A percentile compares a stretch with the other conserved stretches of the same genome.
Evolutionary conservation across 2,113 vertebrate species (phyloP).

Genomic region (Rhinogobius similis): DNA sequence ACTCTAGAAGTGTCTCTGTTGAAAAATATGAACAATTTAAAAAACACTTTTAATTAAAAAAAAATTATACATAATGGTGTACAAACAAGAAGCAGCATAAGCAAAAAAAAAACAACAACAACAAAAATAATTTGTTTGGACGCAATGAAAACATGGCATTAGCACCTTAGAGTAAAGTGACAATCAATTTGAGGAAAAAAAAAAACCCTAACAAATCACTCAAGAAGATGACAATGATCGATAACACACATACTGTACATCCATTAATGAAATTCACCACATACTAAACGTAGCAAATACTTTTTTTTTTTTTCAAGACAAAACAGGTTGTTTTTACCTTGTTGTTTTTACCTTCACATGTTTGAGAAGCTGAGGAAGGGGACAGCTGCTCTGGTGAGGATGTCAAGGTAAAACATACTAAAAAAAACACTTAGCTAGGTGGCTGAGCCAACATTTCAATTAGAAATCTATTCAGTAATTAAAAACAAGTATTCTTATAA

Average conservation of each 20-base stretch:
- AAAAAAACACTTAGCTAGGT: too few species aligned
- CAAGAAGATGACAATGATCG: too few species aligned
- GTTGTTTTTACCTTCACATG: too few species aligned
- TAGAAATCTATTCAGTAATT: not conserved
- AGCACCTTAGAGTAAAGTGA: not conserved
- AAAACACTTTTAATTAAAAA: not conserved
- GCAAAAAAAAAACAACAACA: too few species aligned
- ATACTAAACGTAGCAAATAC: too few species aligned
- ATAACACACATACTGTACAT: too few species aligned
- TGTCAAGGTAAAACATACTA: too few species aligned
- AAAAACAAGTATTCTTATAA: not conserved
- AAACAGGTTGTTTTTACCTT: too few species aligned
- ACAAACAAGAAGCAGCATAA: not conserved
- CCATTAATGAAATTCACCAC: too few species aligned
- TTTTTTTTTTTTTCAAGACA: too few species aligned
- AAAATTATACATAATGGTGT: not conserved
- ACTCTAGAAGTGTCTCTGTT: not conserved
- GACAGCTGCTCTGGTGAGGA: too few species aligned
- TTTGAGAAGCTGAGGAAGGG: too few species aligned
- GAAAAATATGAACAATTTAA: not conserved
- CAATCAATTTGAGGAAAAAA: not conserved
- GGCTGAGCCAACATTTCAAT: not conserved
- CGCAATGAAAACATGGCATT: not conserved
- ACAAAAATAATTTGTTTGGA: not conserved
- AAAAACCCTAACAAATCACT: not conserved